Evolutionary conservation across 2,888 invertebrate species (phyloP), one percentile per base, ranked within the genome.

Genomic region (Molanna angustata): DNA sequence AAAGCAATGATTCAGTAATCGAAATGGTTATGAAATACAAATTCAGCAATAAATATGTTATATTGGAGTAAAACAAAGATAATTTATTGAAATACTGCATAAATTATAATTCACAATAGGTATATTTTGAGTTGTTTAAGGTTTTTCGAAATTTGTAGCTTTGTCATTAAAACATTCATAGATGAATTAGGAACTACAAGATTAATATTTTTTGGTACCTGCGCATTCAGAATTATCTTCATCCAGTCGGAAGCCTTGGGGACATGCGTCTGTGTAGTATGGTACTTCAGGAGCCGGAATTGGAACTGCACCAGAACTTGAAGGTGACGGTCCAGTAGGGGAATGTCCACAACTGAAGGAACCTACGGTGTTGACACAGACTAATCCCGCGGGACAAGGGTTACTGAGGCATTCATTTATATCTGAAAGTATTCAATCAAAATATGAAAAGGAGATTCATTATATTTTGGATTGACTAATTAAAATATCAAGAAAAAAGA

Each of bases 351-450:
- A 79, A 7, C 67, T 69, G 64, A 71, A 79, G 0, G 77, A 76
- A 0, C 79, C 79, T 1, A 71, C 64, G 1, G 73, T 72, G 67
- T 78, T 78, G 4, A 72, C 60, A 60, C 78, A 79, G 3, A 67
- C 64, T 0, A 74, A 68, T 56, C 72, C 71, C 62, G 70, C 68
- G 0, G 74, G 69, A 35, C 77, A 77, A 3, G 76, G 66, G 17
- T 48, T 65, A n/a, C 59, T 56, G n/a, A 55, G 57, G 61, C 85
- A 85, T 62, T 86, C 85, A 62, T 85, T 72, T 47, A 85, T 70
- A 66, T 86, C 86, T 74, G 65, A 42, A 58, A 60, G 52, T 14
- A n/a, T 7, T 7, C 6, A 27, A 27, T 27, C n/a, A n/a, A n/a
- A n/a, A n/a, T n/a, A n/a, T n/a, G n/a, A n/a, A n/a, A n/a, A n/a